These are phyloP conservation scores for Erythrolamprus reginae DNA, from an alignment of 2,113 vertebrate genomes.

Conservation along the genomic window DNA sequence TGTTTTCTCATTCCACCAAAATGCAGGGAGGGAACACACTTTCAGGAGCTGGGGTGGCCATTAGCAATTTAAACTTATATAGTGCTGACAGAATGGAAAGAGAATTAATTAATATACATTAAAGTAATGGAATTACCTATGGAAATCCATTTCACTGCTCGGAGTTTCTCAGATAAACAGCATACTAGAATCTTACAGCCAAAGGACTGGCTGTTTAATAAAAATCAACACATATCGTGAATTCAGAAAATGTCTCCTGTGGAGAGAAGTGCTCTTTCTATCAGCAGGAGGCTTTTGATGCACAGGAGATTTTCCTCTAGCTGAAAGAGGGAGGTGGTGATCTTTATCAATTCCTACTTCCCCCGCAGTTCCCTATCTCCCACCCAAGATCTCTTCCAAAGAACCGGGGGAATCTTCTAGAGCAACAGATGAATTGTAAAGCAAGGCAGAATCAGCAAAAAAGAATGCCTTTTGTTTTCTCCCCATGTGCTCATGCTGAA, in stretches of 20 bases:
- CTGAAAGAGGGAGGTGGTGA: not conserved
- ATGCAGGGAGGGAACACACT: not conserved
- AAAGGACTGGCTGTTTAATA: not conserved
- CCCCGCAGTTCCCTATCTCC: not conserved
- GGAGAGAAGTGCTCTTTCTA: not conserved
- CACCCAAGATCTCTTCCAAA: not conserved
- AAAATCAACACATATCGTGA: not conserved
- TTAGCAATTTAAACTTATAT: conserved; percentile 17
- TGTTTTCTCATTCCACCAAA: conserved; percentile 49
- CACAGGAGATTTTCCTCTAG: not conserved
- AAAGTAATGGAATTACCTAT: not conserved
- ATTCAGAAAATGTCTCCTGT: not conserved
- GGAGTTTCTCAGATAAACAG: not conserved
- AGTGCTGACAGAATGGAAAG: conserved; percentile 6
- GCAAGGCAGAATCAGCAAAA: not conserved
- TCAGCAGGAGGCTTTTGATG: not conserved
- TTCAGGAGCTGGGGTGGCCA: not conserved
- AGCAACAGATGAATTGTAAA: not conserved
- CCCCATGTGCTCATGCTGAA: not conserved
- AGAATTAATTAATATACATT: conserved; percentile 11
- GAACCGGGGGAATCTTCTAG: not conserved
- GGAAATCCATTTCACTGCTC: not conserved
- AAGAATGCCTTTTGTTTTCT: not conserved
- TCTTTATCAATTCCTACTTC: not conserved
- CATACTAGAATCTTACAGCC: not conserved